These are phyloP conservation scores for Buphagus erythrorhynchus DNA, from an alignment of 2,797 vertebrate species.

Conservation along the genomic window DNA sequence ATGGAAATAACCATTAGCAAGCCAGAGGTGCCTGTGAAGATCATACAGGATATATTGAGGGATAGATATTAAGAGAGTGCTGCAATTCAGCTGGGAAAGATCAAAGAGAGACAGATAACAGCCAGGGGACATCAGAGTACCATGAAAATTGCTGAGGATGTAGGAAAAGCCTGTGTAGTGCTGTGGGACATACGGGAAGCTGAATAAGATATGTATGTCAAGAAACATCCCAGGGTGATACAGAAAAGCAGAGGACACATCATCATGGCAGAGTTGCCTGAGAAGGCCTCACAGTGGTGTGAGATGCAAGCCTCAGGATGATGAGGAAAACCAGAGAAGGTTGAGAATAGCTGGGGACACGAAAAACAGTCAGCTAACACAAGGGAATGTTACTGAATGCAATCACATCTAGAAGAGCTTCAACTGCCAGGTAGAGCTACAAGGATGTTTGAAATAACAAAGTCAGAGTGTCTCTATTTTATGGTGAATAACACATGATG, in stretches of 20 bases:
- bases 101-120: constrained; percentile 52
- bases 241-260: constrained; percentile 5
- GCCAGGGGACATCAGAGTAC: constrained; percentile 41
- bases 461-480: neutral
- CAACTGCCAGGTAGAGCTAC: neutral
- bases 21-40: constrained; percentile 19
- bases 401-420: neutral
- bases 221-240: neutral
- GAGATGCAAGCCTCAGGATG: neutral
- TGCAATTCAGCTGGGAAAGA: constrained; percentile 26
- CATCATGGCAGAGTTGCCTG: neutral
- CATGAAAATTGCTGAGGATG: constrained; percentile 44
- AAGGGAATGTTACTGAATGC: neutral
- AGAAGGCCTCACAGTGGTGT: neutral
- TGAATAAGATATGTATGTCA: neutral
- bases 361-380: neutral
- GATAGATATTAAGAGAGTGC: constrained; percentile 22
- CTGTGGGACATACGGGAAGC: constrained; percentile 1
- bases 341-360: neutral
- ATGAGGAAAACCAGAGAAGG: neutral
- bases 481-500: neutral
- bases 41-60: neutral
- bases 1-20: constrained; percentile 19
- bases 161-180: constrained; percentile 5
- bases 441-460: neutral